These are phyloP conservation scores for Physeter macrocephalus DNA, from an alignment of 2,113 vertebrate species.

Conservation along the genomic window DNA sequence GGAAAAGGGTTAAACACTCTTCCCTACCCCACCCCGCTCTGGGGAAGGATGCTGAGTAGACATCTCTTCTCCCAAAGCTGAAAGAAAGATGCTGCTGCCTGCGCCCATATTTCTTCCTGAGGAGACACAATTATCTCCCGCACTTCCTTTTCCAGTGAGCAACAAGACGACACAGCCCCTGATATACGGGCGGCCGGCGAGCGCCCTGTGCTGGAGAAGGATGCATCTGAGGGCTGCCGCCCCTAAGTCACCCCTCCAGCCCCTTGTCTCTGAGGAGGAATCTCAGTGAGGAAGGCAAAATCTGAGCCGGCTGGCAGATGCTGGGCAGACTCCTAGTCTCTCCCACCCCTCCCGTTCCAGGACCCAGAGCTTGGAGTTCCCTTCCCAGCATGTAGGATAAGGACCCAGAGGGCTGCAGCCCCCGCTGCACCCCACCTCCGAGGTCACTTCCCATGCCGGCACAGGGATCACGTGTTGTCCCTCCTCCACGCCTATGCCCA, in stretches of 20 bases:
- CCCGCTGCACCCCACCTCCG: background rate
- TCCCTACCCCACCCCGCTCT: background rate
- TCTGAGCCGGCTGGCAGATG: background rate
- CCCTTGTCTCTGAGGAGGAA: background rate
- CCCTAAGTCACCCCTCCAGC: background rate
- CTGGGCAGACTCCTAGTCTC: background rate
- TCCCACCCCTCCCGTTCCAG: background rate
- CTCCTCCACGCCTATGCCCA: background rate
- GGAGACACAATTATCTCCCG: constrained; percentile 53
- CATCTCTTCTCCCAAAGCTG: constrained; percentile 30
- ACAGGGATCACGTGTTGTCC: background rate
- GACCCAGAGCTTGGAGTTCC: background rate
- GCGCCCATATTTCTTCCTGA: constrained; percentile 40
- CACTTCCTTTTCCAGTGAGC: constrained; percentile 36
- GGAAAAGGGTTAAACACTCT: background rate
- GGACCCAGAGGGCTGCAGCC: background rate
- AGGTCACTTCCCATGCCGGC: background rate
- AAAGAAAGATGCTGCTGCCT: constrained; percentile 35
- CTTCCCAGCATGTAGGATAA: background rate
- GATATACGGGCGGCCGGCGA: background rate
- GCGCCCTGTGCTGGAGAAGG: background rate
- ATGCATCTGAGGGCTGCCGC: background rate
- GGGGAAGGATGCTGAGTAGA: constrained; percentile 44
- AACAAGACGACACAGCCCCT: background rate
- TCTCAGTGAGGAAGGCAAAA: background rate